Evolutionary conservation across 1,140 invertebrate species (phyloP).

Genomic region (Orius laevigatus): DNA sequence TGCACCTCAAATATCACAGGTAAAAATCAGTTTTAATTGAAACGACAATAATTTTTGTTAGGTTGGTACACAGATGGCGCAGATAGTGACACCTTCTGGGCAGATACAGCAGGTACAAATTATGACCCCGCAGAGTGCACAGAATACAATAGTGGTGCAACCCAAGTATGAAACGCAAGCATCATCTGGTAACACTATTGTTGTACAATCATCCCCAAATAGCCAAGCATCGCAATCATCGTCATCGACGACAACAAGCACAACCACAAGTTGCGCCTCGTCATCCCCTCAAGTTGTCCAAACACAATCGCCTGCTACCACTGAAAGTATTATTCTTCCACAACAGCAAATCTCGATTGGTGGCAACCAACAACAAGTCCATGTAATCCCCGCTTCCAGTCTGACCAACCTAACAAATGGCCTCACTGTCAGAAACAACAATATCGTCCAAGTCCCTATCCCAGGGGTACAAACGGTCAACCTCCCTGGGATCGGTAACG

Average conservation of each 20-base stretch:
- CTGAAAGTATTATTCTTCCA: conserved; percentile 12
- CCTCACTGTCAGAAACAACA: conserved; percentile 20
- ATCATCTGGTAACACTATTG: conserved; percentile 16
- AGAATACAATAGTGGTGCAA: conserved; percentile 20
- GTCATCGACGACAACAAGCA: conserved; percentile 23
- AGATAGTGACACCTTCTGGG: conserved; percentile 69
- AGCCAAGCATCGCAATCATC: conserved; percentile 23
- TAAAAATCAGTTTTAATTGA: conserved; percentile 18
- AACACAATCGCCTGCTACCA: not conserved
- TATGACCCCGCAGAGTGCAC: conserved; percentile 19
- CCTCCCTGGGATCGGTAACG: conserved; percentile 57
- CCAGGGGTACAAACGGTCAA: conserved; percentile 39
- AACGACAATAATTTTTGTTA: conserved; percentile 8
- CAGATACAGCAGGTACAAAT: conserved; percentile 76
- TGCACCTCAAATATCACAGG: conserved; percentile 38
- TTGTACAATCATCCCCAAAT: conserved; percentile 17
- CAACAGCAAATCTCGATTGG: conserved; percentile 21
- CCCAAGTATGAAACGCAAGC: conserved; percentile 11
- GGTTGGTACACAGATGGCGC: conserved; percentile 53
- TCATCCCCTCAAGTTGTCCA: not conserved
- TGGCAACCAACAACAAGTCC: conserved; percentile 42
- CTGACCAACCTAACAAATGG: conserved; percentile 23
- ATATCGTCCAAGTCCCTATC: conserved; percentile 22
- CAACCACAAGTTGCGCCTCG: conserved; percentile 6
- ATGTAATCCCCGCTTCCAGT: conserved; percentile 35